phyloP scores from a whole-genome alignment of 1,140 invertebrate species.

The Macrobrachium rosenbergii region DNA sequence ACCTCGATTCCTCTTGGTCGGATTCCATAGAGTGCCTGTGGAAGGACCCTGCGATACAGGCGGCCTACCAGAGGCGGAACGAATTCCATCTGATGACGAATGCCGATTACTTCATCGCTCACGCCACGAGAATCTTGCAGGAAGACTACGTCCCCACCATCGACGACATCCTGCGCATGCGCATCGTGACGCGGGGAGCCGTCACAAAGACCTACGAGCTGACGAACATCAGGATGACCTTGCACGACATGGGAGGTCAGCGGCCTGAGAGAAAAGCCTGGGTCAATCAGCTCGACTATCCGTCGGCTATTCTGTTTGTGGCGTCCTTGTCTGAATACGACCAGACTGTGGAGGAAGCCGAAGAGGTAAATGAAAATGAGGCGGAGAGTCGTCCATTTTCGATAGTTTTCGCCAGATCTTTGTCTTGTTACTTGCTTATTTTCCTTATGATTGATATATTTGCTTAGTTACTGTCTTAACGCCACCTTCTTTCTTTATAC shows the following conservation, averaged over 20 bases:
- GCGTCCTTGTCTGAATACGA: slow-evolving; percentile 56
- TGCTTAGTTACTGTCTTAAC: too few relatives aligned
- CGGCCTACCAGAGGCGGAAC: slow-evolving; percentile 30
- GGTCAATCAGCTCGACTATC: slow-evolving; percentile 7
- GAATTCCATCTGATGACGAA: slow-evolving; percentile 55
- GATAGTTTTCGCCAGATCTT: too few relatives aligned
- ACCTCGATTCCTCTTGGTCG: slow-evolving; percentile 6
- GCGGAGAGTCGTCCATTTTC: neutral
- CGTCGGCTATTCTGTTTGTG: slow-evolving; percentile 49
- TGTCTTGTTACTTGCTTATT: neutral
- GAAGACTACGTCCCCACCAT: slow-evolving; percentile 43
- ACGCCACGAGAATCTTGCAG: slow-evolving; percentile 28
- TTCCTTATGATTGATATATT: too few relatives aligned
- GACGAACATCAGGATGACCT: slow-evolving; percentile 30
- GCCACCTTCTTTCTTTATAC: too few relatives aligned
- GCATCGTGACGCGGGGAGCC: slow-evolving; percentile 12
- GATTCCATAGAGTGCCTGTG: slow-evolving; percentile 22
- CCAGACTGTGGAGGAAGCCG: slow-evolving; percentile 46
- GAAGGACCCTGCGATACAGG: slow-evolving; percentile 34
- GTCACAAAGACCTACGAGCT: slow-evolving; percentile 41
- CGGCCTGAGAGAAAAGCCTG: slow-evolving; percentile 20
- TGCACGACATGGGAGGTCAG: slow-evolving; percentile 54
- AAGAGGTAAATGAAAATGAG: neutral
- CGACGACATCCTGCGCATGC: slow-evolving; percentile 52
- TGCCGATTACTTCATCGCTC: slow-evolving; percentile 41